phyloP scores from a whole-genome alignment of 1,140 invertebrate species.

The Sarcophaga peregrina region DNA sequence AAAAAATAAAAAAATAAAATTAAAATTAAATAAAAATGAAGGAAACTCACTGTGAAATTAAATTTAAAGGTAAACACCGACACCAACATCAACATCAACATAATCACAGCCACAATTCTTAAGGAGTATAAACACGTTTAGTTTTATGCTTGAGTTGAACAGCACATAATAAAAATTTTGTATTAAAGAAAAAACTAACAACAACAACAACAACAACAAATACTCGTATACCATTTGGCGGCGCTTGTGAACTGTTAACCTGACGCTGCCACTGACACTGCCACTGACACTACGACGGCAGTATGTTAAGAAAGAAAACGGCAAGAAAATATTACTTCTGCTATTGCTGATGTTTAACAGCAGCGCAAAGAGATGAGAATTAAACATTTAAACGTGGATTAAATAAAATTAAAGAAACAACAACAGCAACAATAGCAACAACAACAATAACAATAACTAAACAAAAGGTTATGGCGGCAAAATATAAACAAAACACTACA shows the following conservation, averaged over 20 bases:
- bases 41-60: background rate
- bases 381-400: slow-evolving; percentile 3
- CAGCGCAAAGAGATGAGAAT: background rate
- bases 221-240: background rate
- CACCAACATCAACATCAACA: background rate
- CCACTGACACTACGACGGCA: background rate
- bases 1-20: too few relatives aligned
- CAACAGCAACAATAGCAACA: background rate
- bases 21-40: background rate
- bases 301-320: background rate
- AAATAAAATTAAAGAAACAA: background rate
- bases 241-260: slow-evolving; percentile 23
- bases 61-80: background rate
- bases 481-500: too few relatives aligned
- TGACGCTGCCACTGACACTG: background rate
- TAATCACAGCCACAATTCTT: background rate
- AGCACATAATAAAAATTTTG: background rate
- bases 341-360: slow-evolving; percentile 9
- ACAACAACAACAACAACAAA: background rate
- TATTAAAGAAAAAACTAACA: background rate
- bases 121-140: slow-evolving; percentile 17
- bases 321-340: background rate
- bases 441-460: background rate
- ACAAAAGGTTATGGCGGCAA: slow-evolving; percentile 1
- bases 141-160: background rate